Evolutionary conservation across 1,140 invertebrate species (phyloP).

Genomic region (Riptortus pedestris): DNA sequence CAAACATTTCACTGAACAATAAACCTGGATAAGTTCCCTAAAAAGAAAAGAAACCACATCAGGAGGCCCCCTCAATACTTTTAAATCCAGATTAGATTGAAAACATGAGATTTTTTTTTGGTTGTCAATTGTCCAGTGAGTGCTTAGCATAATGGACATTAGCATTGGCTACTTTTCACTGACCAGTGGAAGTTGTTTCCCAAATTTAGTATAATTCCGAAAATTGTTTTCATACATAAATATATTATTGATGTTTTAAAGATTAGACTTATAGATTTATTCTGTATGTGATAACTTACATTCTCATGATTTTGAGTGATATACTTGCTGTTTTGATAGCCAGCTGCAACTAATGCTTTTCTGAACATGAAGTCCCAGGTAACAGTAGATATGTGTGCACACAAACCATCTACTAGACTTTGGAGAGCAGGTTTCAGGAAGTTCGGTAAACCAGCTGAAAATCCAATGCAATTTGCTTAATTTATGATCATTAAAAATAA

Average conservation of each 20-base stretch:
- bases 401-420: slow-evolving; percentile 60
- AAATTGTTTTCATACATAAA: too few relatives aligned
- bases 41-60: slow-evolving; percentile 21
- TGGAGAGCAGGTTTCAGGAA: slow-evolving; percentile 54
- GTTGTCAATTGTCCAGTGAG: too few relatives aligned
- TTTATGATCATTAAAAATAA: background rate
- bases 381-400: slow-evolving; percentile 58
- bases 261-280: too few relatives aligned
- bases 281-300: slow-evolving; percentile 28
- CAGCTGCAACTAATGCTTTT: slow-evolving; percentile 38
- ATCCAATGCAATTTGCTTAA: slow-evolving; percentile 6
- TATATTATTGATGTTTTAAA: too few relatives aligned
- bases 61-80: too few relatives aligned
- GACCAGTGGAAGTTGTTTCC: too few relatives aligned
- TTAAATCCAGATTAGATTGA: too few relatives aligned
- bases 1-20: slow-evolving; percentile 50
- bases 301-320: slow-evolving; percentile 26
- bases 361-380: slow-evolving; percentile 65
- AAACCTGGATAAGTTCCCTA: slow-evolving; percentile 47
- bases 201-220: too few relatives aligned
- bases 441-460: slow-evolving; percentile 47
- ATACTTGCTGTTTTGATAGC: slow-evolving; percentile 33
- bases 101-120: too few relatives aligned
- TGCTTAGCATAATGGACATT: too few relatives aligned
- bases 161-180: too few relatives aligned